Evolutionary conservation across 2,888 invertebrate species (phyloP), one percentile per base, ranked within the genome.

Genomic region (Troides aeacus): DNA sequence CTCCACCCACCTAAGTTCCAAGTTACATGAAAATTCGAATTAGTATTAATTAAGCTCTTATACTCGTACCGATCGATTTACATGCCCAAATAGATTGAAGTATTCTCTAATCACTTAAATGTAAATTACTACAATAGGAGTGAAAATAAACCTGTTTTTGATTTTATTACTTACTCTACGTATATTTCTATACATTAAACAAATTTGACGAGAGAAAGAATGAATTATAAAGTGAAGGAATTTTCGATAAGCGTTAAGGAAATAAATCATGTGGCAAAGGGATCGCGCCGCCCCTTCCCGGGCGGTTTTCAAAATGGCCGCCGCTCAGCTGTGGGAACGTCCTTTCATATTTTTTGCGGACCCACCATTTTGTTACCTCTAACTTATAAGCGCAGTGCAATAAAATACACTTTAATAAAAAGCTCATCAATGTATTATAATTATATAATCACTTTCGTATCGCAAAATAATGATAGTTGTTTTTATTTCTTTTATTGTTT

Each of bases 241-340:
- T 66, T 58, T 78, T 76, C 77, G 81, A 76, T 78, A 79, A 78
- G 80, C 79, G 78, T 83, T 78, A 79, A 76, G 72, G 77, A 79
- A 84, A 88, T 89, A 89, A 89, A 90, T 90, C 88, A 89, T 80
- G 75, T 78, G 74, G 76, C 73, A 77, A 81, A 79, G 81, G 82
- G 78, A 82, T 81, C 74, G 80, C 80, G 74, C 80, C 83, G 84
- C 84, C 84, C 86, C 88, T 81, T 80, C 83, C 82, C 84, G 76
- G 76, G 76, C 76, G 79, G 81, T 72, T 79, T 79, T 75, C 89
- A 92, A 91, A 79, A 91, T 91, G 91, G 91, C 91, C 86, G 90
- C 70, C 75, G 72, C 79, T 82, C 89, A 88, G 87, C 87, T 87
- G 88, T 70, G 66, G 58, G 70, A 70, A 58, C 62, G 87, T 84